Conservation (phyloP, 1,140 invertebrate genomes). For the Drosophila sulfurigaster region DNA sequence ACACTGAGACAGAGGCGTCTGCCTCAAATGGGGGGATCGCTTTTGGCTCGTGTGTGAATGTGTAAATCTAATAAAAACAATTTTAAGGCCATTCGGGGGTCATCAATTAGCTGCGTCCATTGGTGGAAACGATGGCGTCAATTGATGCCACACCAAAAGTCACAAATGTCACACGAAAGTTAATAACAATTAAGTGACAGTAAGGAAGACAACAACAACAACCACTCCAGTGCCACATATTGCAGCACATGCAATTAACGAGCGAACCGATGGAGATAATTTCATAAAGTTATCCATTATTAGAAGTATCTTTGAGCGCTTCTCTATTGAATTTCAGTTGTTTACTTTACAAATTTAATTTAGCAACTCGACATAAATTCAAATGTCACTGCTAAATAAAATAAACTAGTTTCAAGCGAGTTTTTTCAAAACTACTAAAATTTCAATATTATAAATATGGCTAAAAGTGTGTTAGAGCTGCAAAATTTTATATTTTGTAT, state of each 20-base stretch:
- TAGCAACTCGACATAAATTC: no score
- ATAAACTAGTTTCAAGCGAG: neutral
- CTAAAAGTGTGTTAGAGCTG: no score
- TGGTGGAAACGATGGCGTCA: conserved; percentile 40
- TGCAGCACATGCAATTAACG: conserved; percentile 53
- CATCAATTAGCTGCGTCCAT: conserved; percentile 64
- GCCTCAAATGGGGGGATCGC: neutral
- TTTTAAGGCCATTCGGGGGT: conserved; percentile 61
- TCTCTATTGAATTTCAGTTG: no score
- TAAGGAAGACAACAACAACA: conserved; percentile 22
- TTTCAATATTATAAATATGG: no score
- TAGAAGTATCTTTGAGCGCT: neutral
- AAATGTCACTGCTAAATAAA: neutral
- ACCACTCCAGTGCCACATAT: conserved; percentile 37
- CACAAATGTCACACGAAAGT: conserved; percentile 82
- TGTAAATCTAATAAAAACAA: conserved; percentile 76
- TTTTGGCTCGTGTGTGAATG: conserved; percentile 7
- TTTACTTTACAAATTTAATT: no score
- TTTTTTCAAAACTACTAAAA: neutral
- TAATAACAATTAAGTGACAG: conserved; percentile 76
- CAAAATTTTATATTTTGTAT: no score
- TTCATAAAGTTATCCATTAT: conserved; percentile 60
- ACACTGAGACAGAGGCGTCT: conserved; percentile 4
- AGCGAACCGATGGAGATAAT: conserved; percentile 45
- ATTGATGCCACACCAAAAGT: conserved; percentile 72